These are phyloP conservation scores for Drosophila micromelanica DNA, from an alignment of 1,140 invertebrate species.

Conservation along the genomic window DNA sequence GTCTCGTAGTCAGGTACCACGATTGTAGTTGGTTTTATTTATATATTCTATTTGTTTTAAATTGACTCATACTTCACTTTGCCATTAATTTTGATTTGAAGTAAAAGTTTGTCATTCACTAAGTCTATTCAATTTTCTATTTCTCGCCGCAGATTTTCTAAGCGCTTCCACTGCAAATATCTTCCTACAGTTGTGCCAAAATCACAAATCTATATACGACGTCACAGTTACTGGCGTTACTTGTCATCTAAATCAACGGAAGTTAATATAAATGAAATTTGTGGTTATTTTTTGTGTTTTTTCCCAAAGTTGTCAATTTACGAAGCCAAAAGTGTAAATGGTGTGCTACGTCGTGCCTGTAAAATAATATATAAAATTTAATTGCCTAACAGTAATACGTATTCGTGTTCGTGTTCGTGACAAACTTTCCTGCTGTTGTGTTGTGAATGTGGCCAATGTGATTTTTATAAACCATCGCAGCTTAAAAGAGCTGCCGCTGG, in stretches of 20 bases:
- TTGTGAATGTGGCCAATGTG: slow-evolving; percentile 14
- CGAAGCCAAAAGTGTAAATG: slow-evolving; percentile 21
- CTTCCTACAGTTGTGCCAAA: slow-evolving; percentile 39
- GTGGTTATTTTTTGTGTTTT: background rate
- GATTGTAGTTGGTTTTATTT: too few species aligned
- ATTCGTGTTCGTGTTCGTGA: slow-evolving; percentile 12
- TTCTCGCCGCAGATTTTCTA: slow-evolving; percentile 9
- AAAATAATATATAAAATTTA: slow-evolving; percentile 18
- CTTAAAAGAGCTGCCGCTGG: background rate
- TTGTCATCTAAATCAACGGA: slow-evolving; percentile 5
- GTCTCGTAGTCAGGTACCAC: too few species aligned
- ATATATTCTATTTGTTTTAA: too few species aligned
- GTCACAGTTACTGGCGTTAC: slow-evolving; percentile 6
- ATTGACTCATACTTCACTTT: too few species aligned
- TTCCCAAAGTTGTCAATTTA: slow-evolving; percentile 42
- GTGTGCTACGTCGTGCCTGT: slow-evolving; percentile 40
- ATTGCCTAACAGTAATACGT: slow-evolving; percentile 6
- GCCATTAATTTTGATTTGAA: too few species aligned
- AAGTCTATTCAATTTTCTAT: background rate
- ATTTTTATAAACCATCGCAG: slow-evolving; percentile 6
- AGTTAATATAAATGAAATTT: background rate
- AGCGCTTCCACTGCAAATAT: slow-evolving; percentile 17
- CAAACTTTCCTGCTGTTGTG: background rate
- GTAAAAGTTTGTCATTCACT: too few species aligned
- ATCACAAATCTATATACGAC: background rate